Conservation (phyloP, 2,797 vertebrate species). For the Ispidina picta region DNA sequence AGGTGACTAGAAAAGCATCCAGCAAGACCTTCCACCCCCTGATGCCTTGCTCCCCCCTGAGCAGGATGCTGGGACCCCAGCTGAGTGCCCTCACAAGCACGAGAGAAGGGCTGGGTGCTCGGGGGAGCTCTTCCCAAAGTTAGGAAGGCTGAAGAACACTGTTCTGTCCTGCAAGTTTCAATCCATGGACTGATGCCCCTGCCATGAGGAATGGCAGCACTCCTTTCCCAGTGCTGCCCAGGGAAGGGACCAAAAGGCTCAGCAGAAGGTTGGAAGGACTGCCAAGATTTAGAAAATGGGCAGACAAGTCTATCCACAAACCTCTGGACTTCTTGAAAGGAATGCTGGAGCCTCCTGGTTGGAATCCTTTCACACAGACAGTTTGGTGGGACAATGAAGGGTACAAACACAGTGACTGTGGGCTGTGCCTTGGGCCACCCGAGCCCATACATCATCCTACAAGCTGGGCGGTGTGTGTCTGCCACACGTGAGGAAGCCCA, state of each 20-base stretch:
- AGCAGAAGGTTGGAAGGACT: background rate
- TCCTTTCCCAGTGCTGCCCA: background rate
- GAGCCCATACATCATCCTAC: background rate
- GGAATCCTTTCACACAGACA: background rate
- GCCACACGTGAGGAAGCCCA: background rate
- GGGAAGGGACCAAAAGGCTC: background rate
- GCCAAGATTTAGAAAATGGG: background rate
- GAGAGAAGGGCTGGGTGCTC: background rate
- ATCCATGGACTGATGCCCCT: background rate
- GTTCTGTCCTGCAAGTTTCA: background rate
- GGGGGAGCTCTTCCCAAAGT: background rate
- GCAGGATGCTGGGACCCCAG: background rate
- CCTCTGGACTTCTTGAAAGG: background rate
- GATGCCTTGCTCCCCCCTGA: rapidly evolving
- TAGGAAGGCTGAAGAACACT: background rate
- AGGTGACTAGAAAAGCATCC: background rate
- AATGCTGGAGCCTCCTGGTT: background rate
- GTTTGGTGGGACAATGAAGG: background rate
- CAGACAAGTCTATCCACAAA: background rate
- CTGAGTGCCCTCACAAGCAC: background rate
- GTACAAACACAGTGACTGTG: background rate
- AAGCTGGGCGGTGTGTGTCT: background rate
- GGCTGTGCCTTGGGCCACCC: background rate
- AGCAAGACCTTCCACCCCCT: background rate
- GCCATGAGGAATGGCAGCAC: rapidly evolving